Base-by-base conservation (phyloP, 2,113 vertebrate genomes). In the Noctilio leporinus region DNA sequence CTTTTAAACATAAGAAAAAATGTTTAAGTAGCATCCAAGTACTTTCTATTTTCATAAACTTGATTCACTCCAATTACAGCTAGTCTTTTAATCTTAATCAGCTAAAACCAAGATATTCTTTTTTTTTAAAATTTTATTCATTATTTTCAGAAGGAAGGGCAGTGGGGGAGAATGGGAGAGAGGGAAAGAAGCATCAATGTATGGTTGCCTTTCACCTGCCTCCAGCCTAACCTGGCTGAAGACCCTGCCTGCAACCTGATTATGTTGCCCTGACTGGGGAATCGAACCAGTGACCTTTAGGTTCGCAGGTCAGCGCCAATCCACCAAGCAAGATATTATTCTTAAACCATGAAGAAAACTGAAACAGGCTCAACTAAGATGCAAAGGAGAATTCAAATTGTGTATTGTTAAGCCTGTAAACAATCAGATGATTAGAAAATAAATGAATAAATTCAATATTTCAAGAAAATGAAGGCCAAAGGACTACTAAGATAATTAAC, bases 1-100 rank as follows among this genome's bases (percentile, higher is more conserved):
- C 26, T 91, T 86, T 81, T 70, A 59, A 92, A 92, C 83, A 78
- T 83, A 12, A 72, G 20, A 88, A 78, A 59, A 88, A 73, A 88
- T 75, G 22, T 35, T 65, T 73, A 59, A 62, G 35, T 87, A 59
- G 14, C 43, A 89, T 15, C 11, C 65, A 30, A 14, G 49, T 65
- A 47, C 3, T 30, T 91, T 92, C 40, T 28, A 81, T 64, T 89
- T 90, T n/a, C 69, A 75, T 43, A 94, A 10, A 92, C 51, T 84
- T 69, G 30, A 64, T 80, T 92, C 15, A 92, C 65, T 65, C 33
- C 90, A 86, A 94, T 73, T 38, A 80, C 9, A 95, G 28, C 17
- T 84, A 57, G 57, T 78, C 33, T 96, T 95, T 67, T 14, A 45
- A 88, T 62, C 43, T 53, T 86, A 78, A 73, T 17, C 10, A 70